Conservation (phyloP, 2,797 vertebrate species). For the Galagoides demidoff region DNA sequence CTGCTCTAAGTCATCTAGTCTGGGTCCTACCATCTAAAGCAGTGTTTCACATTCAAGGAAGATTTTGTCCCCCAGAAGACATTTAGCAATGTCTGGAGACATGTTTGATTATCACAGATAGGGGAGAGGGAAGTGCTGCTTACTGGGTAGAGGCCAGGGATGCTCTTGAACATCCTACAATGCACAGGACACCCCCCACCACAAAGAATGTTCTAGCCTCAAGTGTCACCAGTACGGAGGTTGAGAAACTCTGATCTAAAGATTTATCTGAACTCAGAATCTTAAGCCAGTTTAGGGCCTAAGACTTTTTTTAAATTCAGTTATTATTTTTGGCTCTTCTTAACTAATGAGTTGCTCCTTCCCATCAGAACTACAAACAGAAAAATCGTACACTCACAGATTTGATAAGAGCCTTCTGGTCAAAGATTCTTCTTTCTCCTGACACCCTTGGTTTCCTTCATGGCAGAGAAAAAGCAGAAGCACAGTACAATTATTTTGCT, state of each 20-base stretch:
- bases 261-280: not conserved
- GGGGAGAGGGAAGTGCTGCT: not conserved
- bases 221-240: not conserved
- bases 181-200: not conserved
- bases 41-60: not conserved
- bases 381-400: not conserved
- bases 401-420: not conserved
- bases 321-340: not conserved
- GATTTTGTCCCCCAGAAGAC: not conserved
- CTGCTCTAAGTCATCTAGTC: not conserved
- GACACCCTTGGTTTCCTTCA: not conserved
- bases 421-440: conserved; percentile 31
- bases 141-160: not conserved
- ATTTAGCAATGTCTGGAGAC: not conserved
- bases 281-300: not conserved
- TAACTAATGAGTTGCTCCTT: not conserved
- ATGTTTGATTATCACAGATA: not conserved
- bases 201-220: not conserved
- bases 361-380: not conserved
- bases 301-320: not conserved
- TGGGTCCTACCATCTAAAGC: not conserved
- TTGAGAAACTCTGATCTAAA: not conserved
- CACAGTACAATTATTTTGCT: not conserved
- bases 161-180: not conserved
- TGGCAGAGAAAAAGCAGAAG: conserved; percentile 10